Base-by-base conservation (phyloP, 2,888 invertebrate species). In the Zelleria hepariella region DNA sequence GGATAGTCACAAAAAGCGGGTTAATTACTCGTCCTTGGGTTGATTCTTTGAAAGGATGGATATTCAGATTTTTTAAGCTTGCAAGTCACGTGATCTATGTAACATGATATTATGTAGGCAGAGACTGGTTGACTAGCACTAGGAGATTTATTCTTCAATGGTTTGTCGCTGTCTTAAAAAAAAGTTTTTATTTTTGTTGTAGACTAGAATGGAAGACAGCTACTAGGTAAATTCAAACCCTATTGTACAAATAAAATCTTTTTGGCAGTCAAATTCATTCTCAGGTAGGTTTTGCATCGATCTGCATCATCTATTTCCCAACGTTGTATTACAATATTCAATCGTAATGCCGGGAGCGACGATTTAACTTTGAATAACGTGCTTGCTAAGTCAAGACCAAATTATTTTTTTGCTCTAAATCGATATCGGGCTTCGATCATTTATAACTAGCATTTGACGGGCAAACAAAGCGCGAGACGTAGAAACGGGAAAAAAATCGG, bases 381-480 rank as follows among this genome's bases (percentile, higher is more conserved):
- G 8, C 20, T 1, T 49, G 20, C 23, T 51, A 10, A 23, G 51
- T n/a, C 23, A 51, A 20, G 23, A 23, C 15, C 8, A 2, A 21
- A 6, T 6, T 23, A 10, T 21, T 25, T 32, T 53, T 58, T 59
- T 59, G 24, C 10, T 27, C 32, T 74, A 80, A 84, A 78, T 81
- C 78, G 78, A 86, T 86, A 87, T 87, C 86, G 73, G 64, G 78
- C 69, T 82, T 81, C 79, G 81, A 88, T 87, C 88, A 86, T 88
- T 87, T 87, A 87, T 88, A 82, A 86, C 83, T 80, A 73, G 74
- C 72, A 74, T 80, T 75, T 77, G 87, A 82, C 81, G 77, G 78
- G 75, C 83, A 80, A 82, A 87, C 85, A 87, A 87, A 78, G 76
- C 70, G 68, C 64, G 26, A 58, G 63, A 63, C 62, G 67, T 52